Base-by-base conservation (phyloP, 2,888 invertebrate species). In the Julus scandinavius region DNA sequence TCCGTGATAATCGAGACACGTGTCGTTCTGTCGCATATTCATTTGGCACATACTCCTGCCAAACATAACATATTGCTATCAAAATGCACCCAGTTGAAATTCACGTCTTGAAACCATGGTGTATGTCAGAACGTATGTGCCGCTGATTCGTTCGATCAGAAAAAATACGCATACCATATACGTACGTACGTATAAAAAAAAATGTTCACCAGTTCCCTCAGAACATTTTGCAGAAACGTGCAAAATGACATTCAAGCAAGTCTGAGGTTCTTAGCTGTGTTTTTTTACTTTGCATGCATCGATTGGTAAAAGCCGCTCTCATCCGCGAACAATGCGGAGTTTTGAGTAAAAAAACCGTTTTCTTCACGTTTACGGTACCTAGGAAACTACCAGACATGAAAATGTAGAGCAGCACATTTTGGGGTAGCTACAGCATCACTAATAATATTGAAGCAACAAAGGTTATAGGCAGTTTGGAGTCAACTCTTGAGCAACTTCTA, bases 261-360 rank as follows among this genome's bases (percentile, higher is more conserved):
- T 45, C 45, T 45, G 45, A 7, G 45, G 1, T 45, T 45, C 45
- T 45, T 45, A 45, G 45, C 29, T 9, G 3, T 9, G 63, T 20
- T 72, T 72, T 72, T 11, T 72, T 29, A 72, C 72, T 20, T 20
- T 72, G 29, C 20, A 72, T 72, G 29, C 20, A 72, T 72, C 72
- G 72, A 72, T 72, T 72, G 72, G 72, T 29, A 29, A 72, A 63
- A 72, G 29, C 72, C 20, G 29, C 29, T 72, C 72, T 72, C 72
- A 72, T 20, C 29, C 72, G 7, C 72, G 72, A 72, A 72, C 72
- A 29, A 29, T 29, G 29, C 29, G 6, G 63, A 63, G n/a, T n/a
- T 63, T n/a, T 63, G 5, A 63, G 63, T 63, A 11, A 72, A 72
- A 72, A 72, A 20, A 63, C 7, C n/a, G 9, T 72, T 72, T 72